A percentile compares a stretch with the other conserved stretches of the same genome.
Conservation (phyloP, 2,888 invertebrate genomes). For the Plagodis dolabraria region DNA sequence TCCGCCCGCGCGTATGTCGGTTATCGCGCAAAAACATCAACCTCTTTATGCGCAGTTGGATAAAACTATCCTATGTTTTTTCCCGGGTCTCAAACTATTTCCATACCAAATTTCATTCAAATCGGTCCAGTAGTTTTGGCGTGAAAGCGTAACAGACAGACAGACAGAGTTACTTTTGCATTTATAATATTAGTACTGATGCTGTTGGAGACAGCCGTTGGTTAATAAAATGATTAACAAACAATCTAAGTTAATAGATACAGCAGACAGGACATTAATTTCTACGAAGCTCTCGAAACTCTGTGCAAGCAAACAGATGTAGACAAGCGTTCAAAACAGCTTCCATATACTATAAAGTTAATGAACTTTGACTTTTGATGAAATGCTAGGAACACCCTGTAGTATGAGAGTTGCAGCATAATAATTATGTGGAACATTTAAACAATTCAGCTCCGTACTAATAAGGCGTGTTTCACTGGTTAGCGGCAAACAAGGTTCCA, state of each 20-base stretch:
- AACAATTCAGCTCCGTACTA: conserved; percentile 1
- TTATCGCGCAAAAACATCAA: too few species aligned
- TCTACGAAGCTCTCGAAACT: conserved; percentile 3
- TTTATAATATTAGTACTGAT: too few species aligned
- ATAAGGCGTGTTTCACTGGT: conserved; percentile 1
- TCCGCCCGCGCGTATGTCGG: too few species aligned
- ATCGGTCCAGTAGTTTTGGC: too few species aligned
- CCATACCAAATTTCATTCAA: too few species aligned
- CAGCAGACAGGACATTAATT: conserved; percentile 15
- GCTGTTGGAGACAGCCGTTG: not conserved
- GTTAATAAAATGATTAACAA: conserved; percentile 9
- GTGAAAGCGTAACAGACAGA: too few species aligned
- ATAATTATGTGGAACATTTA: conserved; percentile 4
- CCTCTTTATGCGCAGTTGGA: too few species aligned
- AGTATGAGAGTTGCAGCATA: not conserved
- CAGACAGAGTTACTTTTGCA: too few species aligned
- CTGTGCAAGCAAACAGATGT: conserved; percentile 10
- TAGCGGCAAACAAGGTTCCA: conserved; percentile 24
- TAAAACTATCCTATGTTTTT: too few species aligned
- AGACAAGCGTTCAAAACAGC: conserved; percentile 6
- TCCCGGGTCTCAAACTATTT: too few species aligned
- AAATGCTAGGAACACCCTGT: conserved; percentile 3
- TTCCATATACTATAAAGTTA: conserved; percentile 8
- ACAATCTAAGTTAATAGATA: conserved; percentile 9
- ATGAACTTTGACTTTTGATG: conserved; percentile 20